A percentile compares a stretch with the other conserved stretches of the same genome.
phyloP scores from a whole-genome alignment of 2,888 invertebrate genomes.

The Drosophila cognata region DNA sequence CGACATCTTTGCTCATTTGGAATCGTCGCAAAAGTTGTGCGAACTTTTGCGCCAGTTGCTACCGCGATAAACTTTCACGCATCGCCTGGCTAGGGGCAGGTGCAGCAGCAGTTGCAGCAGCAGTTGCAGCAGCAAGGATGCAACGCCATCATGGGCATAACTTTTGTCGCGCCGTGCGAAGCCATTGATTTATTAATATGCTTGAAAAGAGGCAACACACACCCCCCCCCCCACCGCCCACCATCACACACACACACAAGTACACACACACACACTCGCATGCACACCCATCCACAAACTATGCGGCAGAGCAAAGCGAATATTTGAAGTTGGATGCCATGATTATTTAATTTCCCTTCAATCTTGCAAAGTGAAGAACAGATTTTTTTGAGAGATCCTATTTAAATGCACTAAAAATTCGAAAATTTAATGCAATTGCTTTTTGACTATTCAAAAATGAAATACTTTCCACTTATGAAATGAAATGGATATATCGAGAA shows the following conservation, averaged over 20 bases:
- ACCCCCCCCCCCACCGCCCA: too few species aligned
- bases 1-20: conserved; percentile 65
- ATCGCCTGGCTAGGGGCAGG: background rate
- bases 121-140: background rate
- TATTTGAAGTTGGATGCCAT: conserved; percentile 6
- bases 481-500: background rate
- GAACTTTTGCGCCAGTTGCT: conserved; percentile 70
- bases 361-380: conserved; percentile 4
- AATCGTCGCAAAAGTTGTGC: conserved; percentile 59
- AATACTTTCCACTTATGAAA: background rate
- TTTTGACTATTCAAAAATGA: background rate
- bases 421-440: background rate
- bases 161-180: conserved; percentile 63
- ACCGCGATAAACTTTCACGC: conserved; percentile 68
- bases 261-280: background rate
- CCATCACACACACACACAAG: background rate
- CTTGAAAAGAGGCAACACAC: conserved; percentile 14
- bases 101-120: conserved; percentile 1
- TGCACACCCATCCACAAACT: background rate
- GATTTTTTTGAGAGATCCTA: background rate
- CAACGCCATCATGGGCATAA: conserved; percentile 41
- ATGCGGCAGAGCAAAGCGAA: background rate
- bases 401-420: background rate
- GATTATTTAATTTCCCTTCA: conserved; percentile 28
- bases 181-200: conserved; percentile 76